phyloP scores from a whole-genome alignment of 2,113 vertebrate species.

The Hirundichthys speculiger region DNA sequence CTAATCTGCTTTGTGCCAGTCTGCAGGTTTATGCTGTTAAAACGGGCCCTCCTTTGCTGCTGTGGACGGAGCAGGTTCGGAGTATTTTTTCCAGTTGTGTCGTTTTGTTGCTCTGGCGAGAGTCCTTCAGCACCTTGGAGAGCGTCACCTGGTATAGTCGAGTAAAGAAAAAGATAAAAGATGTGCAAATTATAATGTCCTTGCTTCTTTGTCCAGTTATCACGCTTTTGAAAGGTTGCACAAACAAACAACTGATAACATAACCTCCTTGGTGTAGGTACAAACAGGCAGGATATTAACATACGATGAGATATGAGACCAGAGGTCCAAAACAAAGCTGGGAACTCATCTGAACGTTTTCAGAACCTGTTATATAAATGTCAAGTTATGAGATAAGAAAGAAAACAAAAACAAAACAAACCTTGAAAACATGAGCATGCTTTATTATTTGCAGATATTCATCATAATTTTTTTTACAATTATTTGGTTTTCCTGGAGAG shows the following conservation, averaged over 20 bases:
- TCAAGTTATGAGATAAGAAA: no score
- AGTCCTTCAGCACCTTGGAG: background rate
- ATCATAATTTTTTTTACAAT: no score
- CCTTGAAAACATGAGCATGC: no score
- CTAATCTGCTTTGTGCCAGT: conserved; percentile 52
- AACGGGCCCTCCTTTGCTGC: conserved; percentile 1
- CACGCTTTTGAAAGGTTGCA: background rate
- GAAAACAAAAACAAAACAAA: background rate
- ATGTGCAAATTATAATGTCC: no score
- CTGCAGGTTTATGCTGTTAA: conserved; percentile 11
- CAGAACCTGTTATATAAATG: background rate
- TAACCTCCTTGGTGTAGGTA: background rate
- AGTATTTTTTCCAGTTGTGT: background rate
- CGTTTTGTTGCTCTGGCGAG: no score
- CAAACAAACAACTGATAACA: background rate
- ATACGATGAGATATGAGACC: background rate
- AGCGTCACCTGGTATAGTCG: background rate
- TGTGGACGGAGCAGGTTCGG: background rate
- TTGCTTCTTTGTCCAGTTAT: background rate
- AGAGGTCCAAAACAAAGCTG: background rate
- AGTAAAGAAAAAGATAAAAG: background rate
- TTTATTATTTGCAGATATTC: no score
- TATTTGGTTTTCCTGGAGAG: no score
- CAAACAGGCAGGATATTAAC: conserved; percentile 7
- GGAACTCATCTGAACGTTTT: background rate